Evolutionary conservation across 2,797 vertebrate genomes (phyloP).

Genomic region (Pogoniulus pusillus): DNA sequence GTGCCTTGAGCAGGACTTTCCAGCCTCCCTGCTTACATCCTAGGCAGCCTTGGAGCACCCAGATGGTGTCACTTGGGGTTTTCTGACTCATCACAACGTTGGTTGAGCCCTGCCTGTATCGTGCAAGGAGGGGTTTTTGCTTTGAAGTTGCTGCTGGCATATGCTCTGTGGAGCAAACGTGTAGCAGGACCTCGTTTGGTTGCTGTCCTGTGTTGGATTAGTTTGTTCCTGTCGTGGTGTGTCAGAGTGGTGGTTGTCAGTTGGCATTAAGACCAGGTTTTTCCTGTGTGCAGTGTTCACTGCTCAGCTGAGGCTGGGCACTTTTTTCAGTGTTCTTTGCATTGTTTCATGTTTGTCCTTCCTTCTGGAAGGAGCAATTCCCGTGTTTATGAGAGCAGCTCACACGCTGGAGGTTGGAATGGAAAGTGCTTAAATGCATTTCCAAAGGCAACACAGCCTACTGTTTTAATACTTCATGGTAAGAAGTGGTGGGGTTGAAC

Average conservation of each 20-base stretch:
- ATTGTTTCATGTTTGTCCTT: not conserved
- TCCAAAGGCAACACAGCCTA: not conserved
- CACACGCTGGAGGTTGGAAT: not conserved
- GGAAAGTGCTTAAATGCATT: not conserved
- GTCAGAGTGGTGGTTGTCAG: not conserved
- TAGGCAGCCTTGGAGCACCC: not conserved
- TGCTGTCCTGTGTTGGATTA: constrained; percentile 16
- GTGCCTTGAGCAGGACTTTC: not conserved
- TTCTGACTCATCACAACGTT: not conserved
- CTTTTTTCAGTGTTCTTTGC: not conserved
- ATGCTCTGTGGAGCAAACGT: not conserved
- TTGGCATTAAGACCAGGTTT: constrained; percentile 13
- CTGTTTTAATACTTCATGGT: not conserved
- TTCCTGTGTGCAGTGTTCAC: not conserved
- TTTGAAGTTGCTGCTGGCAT: constrained; percentile 45
- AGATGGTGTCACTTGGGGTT: not conserved
- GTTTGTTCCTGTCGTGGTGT: not conserved
- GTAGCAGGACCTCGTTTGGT: not conserved
- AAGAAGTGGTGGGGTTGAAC: not conserved
- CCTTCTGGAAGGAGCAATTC: not conserved
- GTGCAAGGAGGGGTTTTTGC: not conserved
- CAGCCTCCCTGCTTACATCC: not conserved
- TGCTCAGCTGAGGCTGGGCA: not conserved
- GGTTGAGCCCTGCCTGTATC: not conserved
- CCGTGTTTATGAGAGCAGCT: fast-evolving